Evolutionary conservation across 2,797 vertebrate species (phyloP).

Genomic region (Muraenolepis orangiensis): DNA sequence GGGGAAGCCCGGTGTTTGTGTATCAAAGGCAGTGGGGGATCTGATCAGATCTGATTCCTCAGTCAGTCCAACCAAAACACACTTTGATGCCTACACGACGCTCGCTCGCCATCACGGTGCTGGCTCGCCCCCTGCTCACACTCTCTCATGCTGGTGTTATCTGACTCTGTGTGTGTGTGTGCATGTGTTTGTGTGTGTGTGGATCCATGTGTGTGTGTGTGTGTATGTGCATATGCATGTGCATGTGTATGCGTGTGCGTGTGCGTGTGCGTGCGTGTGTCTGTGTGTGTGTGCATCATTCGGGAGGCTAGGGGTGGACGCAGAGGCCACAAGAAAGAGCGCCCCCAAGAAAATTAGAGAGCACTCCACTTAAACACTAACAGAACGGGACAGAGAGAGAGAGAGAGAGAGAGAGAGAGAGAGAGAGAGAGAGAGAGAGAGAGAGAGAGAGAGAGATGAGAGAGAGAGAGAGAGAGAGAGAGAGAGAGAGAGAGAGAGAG

Average conservation of each 20-base stretch:
- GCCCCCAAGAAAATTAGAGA: constrained; percentile 78
- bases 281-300: constrained; percentile 45
- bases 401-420: constrained; percentile 30
- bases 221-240: constrained; percentile 15
- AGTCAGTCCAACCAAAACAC: constrained; percentile 66
- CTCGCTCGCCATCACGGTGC: constrained; percentile 30
- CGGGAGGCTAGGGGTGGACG: constrained; percentile 65
- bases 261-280: constrained; percentile 21
- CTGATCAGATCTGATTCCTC: constrained; percentile 65
- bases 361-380: constrained; percentile 75
- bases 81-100: constrained; percentile 65
- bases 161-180: constrained; percentile 15
- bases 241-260: background rate
- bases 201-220: constrained; percentile 21
- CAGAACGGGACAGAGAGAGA: constrained; percentile 62
- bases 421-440: constrained; percentile 59
- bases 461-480: constrained; percentile 34
- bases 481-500: constrained; percentile 31
- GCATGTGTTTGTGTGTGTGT: background rate
- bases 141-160: background rate
- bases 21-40: constrained; percentile 56
- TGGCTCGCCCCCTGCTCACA: constrained; percentile 43
- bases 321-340: constrained; percentile 77
- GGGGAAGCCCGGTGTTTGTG: constrained; percentile 67
- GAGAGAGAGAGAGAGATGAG: constrained; percentile 59